These are phyloP conservation scores for Cantharis rufa DNA, from an alignment of 2,888 invertebrate species.

Conservation along the genomic window DNA sequence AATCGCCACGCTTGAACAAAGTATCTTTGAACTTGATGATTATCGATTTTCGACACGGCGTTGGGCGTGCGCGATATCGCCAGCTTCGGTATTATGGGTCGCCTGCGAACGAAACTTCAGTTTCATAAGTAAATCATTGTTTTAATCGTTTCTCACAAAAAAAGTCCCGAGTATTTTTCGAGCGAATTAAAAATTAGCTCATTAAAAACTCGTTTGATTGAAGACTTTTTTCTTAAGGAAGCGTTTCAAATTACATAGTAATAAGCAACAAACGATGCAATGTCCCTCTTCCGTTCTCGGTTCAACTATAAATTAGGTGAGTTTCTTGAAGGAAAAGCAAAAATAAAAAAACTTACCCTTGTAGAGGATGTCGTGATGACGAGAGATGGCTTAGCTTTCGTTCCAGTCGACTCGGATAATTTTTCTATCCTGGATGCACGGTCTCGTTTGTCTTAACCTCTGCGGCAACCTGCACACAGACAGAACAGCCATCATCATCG, in stretches of 20 bases:
- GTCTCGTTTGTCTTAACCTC: slow-evolving; percentile 38
- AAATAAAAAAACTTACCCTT: background rate
- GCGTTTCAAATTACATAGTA: background rate
- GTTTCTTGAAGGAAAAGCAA: background rate
- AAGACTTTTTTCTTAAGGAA: background rate
- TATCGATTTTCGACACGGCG: background rate
- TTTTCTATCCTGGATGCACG: background rate
- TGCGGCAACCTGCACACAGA: slow-evolving; percentile 64
- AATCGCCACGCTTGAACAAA: background rate
- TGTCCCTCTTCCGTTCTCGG: background rate
- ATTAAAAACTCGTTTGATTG: background rate
- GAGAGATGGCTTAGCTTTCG: background rate
- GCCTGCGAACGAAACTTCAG: background rate
- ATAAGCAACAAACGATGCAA: background rate
- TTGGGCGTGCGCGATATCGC: background rate
- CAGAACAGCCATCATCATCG: slow-evolving; percentile 59
- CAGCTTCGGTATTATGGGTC: background rate
- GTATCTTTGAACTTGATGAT: slow-evolving; percentile 2
- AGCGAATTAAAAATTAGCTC: background rate
- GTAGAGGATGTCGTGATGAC: background rate
- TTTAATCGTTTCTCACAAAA: background rate
- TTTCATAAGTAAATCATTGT: background rate
- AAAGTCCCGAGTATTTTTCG: background rate
- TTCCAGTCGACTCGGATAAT: background rate
- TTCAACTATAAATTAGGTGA: background rate